Evolutionary conservation across 2,797 vertebrate genomes (phyloP).

Genomic region (Danio albolineatus): DNA sequence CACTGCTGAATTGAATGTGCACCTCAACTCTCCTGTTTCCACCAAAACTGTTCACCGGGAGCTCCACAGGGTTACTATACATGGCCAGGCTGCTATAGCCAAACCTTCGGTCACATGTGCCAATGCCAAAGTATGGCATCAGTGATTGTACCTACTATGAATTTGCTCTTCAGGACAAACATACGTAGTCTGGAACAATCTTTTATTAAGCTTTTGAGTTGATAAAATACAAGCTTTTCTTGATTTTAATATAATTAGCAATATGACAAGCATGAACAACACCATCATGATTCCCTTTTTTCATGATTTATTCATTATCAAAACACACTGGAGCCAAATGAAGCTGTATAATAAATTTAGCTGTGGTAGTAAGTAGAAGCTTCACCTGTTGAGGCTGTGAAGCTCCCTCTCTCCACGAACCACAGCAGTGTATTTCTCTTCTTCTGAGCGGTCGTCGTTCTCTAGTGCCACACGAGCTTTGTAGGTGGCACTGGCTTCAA

Average conservation of each 20-base stretch:
- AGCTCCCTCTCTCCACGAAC: constrained; percentile 90
- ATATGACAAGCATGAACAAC: neutral
- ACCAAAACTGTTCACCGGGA: too few relatives aligned
- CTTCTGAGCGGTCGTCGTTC: constrained; percentile 96
- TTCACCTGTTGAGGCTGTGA: constrained; percentile 89
- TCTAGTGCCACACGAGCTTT: constrained; percentile 97
- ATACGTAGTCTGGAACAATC: too few relatives aligned
- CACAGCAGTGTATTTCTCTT: constrained; percentile 98
- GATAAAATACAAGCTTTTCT: neutral
- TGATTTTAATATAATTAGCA: neutral
- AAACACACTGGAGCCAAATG: neutral
- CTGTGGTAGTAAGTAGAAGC: constrained; percentile 4
- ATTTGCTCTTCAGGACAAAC: too few relatives aligned
- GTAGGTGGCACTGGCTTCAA: constrained; percentile 97
- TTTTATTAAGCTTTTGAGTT: too few relatives aligned
- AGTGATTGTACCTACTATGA: too few relatives aligned
- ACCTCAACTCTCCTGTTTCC: too few relatives aligned
- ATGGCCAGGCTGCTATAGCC: too few relatives aligned
- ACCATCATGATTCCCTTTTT: neutral
- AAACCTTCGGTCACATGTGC: too few relatives aligned
- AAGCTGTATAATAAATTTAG: neutral
- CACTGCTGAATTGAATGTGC: too few relatives aligned
- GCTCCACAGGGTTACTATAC: too few relatives aligned
- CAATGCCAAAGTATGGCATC: too few relatives aligned
- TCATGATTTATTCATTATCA: neutral